Evolutionary conservation across 2,113 vertebrate species (phyloP).

Genomic region (Anoura caudifer): DNA sequence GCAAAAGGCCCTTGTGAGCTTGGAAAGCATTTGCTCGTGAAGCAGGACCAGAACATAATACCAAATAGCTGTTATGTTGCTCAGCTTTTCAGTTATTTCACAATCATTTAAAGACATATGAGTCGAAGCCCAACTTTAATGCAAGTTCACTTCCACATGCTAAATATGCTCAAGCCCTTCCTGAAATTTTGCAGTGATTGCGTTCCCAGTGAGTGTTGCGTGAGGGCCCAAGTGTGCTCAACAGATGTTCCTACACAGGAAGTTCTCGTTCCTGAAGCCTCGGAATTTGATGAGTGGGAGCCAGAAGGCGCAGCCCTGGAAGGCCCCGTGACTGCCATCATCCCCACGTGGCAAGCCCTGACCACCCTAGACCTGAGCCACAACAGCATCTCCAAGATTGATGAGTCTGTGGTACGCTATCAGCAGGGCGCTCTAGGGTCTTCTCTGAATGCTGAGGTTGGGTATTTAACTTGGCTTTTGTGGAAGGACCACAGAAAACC

Average conservation of each 20-base stretch:
- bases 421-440: not conserved
- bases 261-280: slow-evolving; percentile 92
- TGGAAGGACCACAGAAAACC: not conserved
- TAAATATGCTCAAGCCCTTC: slow-evolving; percentile 60
- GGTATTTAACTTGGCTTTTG: not conserved
- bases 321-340: slow-evolving; percentile 90
- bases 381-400: slow-evolving; percentile 90
- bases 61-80: not conserved
- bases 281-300: slow-evolving; percentile 95
- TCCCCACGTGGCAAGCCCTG: slow-evolving; percentile 92
- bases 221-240: slow-evolving; percentile 30
- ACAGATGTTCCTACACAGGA: slow-evolving; percentile 82
- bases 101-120: not conserved
- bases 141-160: slow-evolving; percentile 64
- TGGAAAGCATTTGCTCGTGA: not conserved
- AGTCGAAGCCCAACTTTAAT: slow-evolving; percentile 28
- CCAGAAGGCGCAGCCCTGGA: slow-evolving; percentile 86
- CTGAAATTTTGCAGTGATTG: slow-evolving; percentile 63
- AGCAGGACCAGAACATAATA: not conserved
- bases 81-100: slow-evolving; percentile 59
- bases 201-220: slow-evolving; percentile 17
- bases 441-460: not conserved
- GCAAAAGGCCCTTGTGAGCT: not conserved
- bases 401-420: slow-evolving; percentile 92
- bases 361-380: slow-evolving; percentile 98